Conservation (phyloP, 1,140 invertebrate species). For the Thaumatotibia leucotreta region DNA sequence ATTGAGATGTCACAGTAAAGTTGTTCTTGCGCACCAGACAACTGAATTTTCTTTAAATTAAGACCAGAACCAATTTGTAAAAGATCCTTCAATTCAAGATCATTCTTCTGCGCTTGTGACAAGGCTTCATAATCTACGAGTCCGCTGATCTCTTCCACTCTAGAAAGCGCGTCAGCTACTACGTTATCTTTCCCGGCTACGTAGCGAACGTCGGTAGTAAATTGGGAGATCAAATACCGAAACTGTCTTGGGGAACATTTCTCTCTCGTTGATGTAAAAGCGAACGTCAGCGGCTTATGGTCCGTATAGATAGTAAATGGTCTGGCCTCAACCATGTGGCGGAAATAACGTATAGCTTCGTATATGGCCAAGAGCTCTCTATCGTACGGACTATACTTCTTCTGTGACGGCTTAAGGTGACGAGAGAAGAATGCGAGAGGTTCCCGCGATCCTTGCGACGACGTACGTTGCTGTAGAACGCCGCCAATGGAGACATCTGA, state of each 20-base stretch:
- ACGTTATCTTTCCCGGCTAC: too few relatives aligned
- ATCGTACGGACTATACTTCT: background rate
- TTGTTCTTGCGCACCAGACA: background rate
- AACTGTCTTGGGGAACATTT: background rate
- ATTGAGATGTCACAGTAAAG: constrained; percentile 26
- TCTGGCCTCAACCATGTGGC: background rate
- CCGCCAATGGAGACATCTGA: background rate
- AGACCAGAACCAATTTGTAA: background rate
- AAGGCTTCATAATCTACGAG: background rate
- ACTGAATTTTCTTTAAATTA: constrained; percentile 9
- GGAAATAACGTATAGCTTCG: background rate
- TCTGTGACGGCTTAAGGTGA: background rate
- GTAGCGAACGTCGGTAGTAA: background rate
- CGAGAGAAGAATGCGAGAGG: background rate
- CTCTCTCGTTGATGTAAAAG: background rate
- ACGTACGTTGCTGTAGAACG: background rate
- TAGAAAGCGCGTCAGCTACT: too few relatives aligned
- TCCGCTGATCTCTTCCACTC: background rate
- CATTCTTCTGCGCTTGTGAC: background rate
- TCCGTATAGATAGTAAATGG: too few relatives aligned
- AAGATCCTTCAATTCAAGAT: background rate
- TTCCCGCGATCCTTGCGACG: constrained; percentile 18
- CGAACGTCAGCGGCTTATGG: background rate
- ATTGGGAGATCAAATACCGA: background rate
- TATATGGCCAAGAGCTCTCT: background rate